Evolutionary conservation across 1,140 invertebrate species (phyloP).

Genomic region (Gonatopus flavifemur): DNA sequence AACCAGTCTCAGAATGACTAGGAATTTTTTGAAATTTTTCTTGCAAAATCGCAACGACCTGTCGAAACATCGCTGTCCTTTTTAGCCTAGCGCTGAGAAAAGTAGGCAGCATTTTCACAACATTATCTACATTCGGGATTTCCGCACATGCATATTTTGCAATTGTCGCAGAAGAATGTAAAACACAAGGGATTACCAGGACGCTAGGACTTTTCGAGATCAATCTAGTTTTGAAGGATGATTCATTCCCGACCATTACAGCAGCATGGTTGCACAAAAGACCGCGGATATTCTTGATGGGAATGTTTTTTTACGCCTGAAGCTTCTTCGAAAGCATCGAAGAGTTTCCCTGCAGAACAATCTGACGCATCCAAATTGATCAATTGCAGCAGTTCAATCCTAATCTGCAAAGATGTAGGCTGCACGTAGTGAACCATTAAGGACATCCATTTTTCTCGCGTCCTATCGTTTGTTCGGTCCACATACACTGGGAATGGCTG

Average conservation of each 20-base stretch:
- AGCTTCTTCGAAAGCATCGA: background rate
- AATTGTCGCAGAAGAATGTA: no score
- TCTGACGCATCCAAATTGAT: conserved; percentile 8
- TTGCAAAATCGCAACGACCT: no score
- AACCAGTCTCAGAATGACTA: no score
- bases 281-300: conserved; percentile 9
- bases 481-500: background rate
- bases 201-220: no score
- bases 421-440: conserved; percentile 5
- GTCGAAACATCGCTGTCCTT: no score
- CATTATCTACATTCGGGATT: no score
- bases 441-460: conserved; percentile 12
- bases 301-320: conserved; percentile 7
- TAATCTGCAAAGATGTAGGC: background rate
- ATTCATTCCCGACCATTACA: conserved; percentile 12
- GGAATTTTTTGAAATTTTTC: no score
- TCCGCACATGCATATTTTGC: no score
- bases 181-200: no score
- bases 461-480: conserved; percentile 7
- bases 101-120: no score
- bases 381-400: conserved; percentile 4
- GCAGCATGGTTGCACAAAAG: conserved; percentile 10
- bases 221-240: conserved; percentile 10
- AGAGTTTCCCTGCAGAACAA: conserved; percentile 10
- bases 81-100: no score